A percentile compares a stretch with the other conserved stretches of the same genome.
These are phyloP conservation scores for Periophthalmus modestus DNA, from an alignment of 2,113 vertebrate species.

Conservation along the genomic window DNA sequence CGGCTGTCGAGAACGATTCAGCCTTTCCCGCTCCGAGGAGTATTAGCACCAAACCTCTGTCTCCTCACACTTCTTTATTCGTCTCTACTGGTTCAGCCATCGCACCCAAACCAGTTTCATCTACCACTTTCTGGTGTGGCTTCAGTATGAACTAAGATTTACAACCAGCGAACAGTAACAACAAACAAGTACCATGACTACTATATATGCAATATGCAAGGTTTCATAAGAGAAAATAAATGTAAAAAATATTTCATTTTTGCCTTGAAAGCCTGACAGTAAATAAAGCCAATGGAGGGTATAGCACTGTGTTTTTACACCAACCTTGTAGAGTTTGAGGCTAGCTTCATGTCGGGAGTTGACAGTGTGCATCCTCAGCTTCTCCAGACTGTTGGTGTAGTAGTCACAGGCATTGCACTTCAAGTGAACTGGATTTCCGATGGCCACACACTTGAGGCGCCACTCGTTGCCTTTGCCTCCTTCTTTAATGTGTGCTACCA, in stretches of 20 bases:
- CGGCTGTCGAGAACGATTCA: slow-evolving; percentile 97
- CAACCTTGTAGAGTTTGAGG: slow-evolving; percentile 98
- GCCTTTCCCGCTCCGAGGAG: slow-evolving; percentile 80
- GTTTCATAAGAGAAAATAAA: slow-evolving; percentile 12
- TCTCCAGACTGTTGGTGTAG: slow-evolving; percentile 98
- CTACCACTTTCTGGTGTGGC: slow-evolving; percentile 47
- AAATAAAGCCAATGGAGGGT: neutral
- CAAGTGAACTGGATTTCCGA: slow-evolving; percentile 95
- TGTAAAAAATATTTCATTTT: slow-evolving; percentile 6
- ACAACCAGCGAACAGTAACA: slow-evolving; percentile 13
- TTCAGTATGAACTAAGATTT: slow-evolving; percentile 24
- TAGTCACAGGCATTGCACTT: slow-evolving; percentile 99
- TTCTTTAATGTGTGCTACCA: slow-evolving; percentile 98
- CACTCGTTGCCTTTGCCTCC: slow-evolving; percentile 97
- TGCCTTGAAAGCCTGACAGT: neutral
- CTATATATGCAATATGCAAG: slow-evolving; percentile 4
- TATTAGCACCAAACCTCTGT: slow-evolving; percentile 83
- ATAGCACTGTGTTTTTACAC: slow-evolving; percentile 26
- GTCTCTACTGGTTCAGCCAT: slow-evolving; percentile 81
- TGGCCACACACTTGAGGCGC: slow-evolving; percentile 97
- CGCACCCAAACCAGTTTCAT: slow-evolving; percentile 79
- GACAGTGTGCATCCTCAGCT: slow-evolving; percentile 94
- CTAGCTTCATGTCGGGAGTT: slow-evolving; percentile 96
- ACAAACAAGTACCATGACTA: slow-evolving; percentile 38
- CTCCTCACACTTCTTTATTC: slow-evolving; percentile 81